phyloP scores from a whole-genome alignment of 2,888 invertebrate species.

The Amorpha juglandis region DNA sequence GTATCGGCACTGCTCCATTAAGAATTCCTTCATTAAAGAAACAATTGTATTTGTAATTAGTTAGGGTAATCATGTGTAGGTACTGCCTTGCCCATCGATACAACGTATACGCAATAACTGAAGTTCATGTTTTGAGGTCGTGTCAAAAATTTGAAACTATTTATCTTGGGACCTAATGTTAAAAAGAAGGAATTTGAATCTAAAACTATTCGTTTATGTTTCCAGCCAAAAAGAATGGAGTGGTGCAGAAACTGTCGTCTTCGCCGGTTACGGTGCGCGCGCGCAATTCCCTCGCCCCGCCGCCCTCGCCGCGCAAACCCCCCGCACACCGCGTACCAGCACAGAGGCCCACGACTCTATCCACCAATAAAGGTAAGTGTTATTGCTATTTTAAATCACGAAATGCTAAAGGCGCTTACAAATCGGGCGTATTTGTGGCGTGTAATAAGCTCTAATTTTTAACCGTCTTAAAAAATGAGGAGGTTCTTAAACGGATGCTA shows the following conservation, averaged over 20 bases:
- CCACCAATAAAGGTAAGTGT: conserved; percentile 71
- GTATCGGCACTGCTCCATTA: no score
- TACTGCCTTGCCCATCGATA: no score
- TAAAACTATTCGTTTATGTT: conserved; percentile 38
- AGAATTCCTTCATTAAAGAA: no score
- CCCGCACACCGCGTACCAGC: conserved; percentile 65
- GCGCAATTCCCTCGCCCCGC: conserved; percentile 69
- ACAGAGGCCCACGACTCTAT: conserved; percentile 73
- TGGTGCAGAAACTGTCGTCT: conserved; percentile 75
- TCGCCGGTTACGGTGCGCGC: conserved; percentile 76
- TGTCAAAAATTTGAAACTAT: neutral
- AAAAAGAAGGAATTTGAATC: neutral
- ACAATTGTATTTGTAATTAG: no score
- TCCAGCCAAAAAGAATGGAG: conserved; percentile 80
- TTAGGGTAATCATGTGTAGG: no score
- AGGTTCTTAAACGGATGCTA: no score
- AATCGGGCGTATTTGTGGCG: no score
- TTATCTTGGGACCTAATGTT: neutral
- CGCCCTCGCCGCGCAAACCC: conserved; percentile 75
- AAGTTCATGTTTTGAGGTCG: no score
- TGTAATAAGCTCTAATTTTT: no score
- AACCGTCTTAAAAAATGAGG: no score
- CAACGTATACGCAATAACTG: no score
- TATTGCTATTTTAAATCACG: neutral
- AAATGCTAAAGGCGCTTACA: neutral